Base-by-base conservation (phyloP, 2,888 invertebrate genomes). In the Timandra comae region DNA sequence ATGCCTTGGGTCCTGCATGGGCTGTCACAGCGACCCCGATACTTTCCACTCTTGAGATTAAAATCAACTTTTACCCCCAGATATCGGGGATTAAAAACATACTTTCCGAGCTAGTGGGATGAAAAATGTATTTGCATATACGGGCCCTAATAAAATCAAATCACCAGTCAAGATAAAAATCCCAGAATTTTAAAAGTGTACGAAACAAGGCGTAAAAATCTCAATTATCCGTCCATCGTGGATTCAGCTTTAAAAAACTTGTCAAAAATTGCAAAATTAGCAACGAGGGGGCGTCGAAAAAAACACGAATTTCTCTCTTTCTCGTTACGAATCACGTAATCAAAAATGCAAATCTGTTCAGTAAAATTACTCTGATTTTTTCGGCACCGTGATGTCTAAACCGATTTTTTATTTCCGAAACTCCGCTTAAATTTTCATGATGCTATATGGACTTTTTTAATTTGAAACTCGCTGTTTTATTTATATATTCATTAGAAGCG, bases 321-420 rank as follows among this genome's bases (percentile, higher is more conserved):
- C 47, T 59, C 58, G 62, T 65, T 58, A 64, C 56, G 46, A 57
- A 57, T 60, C 59, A 52, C 48, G 70, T 72, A 70, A 75, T 75
- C 74, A 73, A 74, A 72, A 68, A 75, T 75, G 71, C 60, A 71
- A 73, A 75, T 73, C 49, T 56, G 37, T 45, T 43, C 52, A 50
- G 56, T 46, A 53, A 24, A 70, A 67, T 67, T 61, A 63, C 60
- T 49, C 53, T 50, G 64, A 63, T 63, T 70, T 62, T 55, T 46
- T 46, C 41, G 40, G 34, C 35, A 42, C 38, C 34, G 29, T 42
- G 37, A 43, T 45, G 30, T 34, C 38, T 38, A 39, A 52, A 39
- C 41, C 32, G 34, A 26, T 46, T 49, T 46, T 46, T 47, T 49
- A 51, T 52, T 57, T 46, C 28, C 27, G 29, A 49, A 55, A 44